Conservation (phyloP, 2,888 invertebrate genomes). For the Antitype chi region DNA sequence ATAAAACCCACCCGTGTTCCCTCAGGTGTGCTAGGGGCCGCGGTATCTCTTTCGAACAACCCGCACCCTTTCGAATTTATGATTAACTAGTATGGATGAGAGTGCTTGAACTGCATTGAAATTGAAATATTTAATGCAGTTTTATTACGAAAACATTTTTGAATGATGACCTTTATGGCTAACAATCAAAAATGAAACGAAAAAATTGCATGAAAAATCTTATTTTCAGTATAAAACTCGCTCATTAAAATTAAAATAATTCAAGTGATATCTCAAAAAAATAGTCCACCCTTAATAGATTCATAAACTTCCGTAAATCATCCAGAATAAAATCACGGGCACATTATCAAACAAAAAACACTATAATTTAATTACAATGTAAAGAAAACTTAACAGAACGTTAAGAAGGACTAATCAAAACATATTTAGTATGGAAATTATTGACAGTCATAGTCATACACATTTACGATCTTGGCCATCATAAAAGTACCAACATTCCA, state of each 20-base stretch:
- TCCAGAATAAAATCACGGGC: neutral
- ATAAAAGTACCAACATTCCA: conserved; percentile 63
- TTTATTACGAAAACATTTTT: neutral
- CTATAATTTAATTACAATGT: conserved; percentile 28
- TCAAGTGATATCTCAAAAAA: neutral
- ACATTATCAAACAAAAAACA: neutral
- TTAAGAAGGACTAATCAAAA: conserved; percentile 34
- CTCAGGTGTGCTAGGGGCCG: too few relatives aligned
- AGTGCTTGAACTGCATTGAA: too few relatives aligned
- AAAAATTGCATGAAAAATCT: neutral
- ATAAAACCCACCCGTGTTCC: too few relatives aligned
- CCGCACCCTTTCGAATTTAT: too few relatives aligned
- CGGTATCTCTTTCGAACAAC: too few relatives aligned
- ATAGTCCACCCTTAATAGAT: neutral
- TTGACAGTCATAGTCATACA: conserved; percentile 40
- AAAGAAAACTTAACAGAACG: conserved; percentile 28
- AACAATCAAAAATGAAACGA: neutral
- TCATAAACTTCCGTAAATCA: neutral
- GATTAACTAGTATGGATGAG: too few relatives aligned
- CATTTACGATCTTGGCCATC: conserved; percentile 59
- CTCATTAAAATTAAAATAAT: neutral
- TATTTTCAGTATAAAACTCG: neutral
- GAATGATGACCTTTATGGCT: neutral
- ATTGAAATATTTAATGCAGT: neutral
- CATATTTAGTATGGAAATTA: conserved; percentile 60